Evolutionary conservation across 1,140 invertebrate species (phyloP).

Genomic region (Hestina assimilis): DNA sequence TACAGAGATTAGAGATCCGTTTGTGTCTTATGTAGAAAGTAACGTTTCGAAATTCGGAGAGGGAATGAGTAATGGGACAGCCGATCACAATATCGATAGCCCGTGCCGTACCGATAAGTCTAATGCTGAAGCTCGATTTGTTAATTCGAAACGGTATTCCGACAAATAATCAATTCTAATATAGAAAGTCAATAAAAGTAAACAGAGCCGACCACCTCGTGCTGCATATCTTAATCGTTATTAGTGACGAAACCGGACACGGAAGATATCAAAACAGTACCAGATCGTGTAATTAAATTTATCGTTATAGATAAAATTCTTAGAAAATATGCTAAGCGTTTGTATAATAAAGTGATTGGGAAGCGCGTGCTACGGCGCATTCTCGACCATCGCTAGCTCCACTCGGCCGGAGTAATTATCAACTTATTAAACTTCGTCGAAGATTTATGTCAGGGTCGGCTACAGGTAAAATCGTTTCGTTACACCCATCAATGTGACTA

Average conservation of each 20-base stretch:
- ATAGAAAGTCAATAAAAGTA: constrained; percentile 40
- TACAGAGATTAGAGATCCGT: constrained; percentile 59
- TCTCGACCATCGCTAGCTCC: constrained; percentile 37
- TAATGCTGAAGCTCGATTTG: constrained; percentile 29
- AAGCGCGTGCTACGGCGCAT: constrained; percentile 57
- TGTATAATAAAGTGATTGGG: constrained; percentile 61
- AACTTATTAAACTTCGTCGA: constrained; percentile 48
- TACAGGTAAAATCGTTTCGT: constrained; percentile 43
- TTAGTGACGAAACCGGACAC: constrained; percentile 44
- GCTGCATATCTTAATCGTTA: constrained; percentile 44
- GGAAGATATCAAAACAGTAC: constrained; percentile 56
- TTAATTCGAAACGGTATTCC: constrained; percentile 30
- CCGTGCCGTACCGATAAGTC: constrained; percentile 30
- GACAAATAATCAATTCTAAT: constrained; percentile 31
- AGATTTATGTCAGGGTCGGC: constrained; percentile 54
- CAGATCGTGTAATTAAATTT: constrained; percentile 60
- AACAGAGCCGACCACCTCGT: constrained; percentile 48
- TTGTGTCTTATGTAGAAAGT: constrained; percentile 53
- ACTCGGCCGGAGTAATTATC: constrained; percentile 55
- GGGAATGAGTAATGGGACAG: constrained; percentile 46
- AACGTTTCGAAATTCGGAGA: constrained; percentile 42
- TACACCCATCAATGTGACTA: constrained; percentile 36
- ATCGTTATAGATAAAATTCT: constrained; percentile 51
- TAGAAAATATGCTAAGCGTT: constrained; percentile 56
- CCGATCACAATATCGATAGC: constrained; percentile 39